These are phyloP conservation scores for Brienomyrus longianalis DNA, from an alignment of 2,113 vertebrate species.

Conservation along the genomic window DNA sequence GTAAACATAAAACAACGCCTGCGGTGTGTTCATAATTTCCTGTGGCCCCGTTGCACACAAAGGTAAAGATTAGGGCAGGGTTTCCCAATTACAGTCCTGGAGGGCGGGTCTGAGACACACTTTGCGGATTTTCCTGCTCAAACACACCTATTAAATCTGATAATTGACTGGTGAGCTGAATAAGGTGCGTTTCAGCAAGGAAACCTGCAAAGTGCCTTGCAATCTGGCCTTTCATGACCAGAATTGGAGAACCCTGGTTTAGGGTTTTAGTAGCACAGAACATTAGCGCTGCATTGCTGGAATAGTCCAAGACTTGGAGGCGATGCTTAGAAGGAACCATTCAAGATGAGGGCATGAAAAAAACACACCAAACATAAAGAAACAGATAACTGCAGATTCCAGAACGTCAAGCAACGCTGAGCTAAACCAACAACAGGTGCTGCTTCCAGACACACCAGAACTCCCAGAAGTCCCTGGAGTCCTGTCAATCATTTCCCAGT, in stretches of 20 bases:
- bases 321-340: not conserved
- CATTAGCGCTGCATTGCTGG: not conserved
- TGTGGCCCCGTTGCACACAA: not conserved
- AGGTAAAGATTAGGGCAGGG: not conserved
- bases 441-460: conserved; percentile 34
- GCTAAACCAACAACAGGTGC: conserved; percentile 53
- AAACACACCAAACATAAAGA: conserved; percentile 2
- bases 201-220: not conserved
- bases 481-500: conserved; percentile 56
- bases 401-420: conserved; percentile 34
- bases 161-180: not conserved
- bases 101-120: not conserved
- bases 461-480: conserved; percentile 35
- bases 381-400: conserved; percentile 43
- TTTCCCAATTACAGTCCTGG: not conserved
- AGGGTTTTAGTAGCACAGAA: not conserved
- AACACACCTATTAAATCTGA: not conserved
- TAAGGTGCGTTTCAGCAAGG: not conserved
- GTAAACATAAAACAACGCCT: not conserved
- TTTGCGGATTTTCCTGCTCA: not conserved
- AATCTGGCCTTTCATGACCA: not conserved
- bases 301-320: not conserved
- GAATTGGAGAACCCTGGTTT: not conserved
- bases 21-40: not conserved
- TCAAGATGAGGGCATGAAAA: no score